Evolutionary conservation across 2,888 invertebrate genomes (phyloP).

Genomic region (Salpingus planirostris): DNA sequence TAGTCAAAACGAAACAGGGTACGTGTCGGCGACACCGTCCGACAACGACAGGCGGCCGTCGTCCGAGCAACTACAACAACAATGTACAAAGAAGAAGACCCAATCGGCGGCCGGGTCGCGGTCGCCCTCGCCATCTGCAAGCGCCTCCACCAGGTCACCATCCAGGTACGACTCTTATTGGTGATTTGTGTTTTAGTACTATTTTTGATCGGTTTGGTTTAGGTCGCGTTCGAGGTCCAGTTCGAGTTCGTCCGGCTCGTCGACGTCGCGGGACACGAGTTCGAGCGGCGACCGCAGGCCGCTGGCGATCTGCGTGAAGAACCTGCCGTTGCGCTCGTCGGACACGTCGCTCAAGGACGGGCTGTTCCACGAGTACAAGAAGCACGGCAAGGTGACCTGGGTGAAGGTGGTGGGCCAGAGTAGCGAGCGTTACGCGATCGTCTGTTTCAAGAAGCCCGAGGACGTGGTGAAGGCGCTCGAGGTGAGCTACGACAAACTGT

Average conservation of each 20-base stretch:
- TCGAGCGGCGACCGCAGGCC: slow-evolving; percentile 56
- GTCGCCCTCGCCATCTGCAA: slow-evolving; percentile 46
- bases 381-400: slow-evolving; percentile 94
- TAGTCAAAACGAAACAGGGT: slow-evolving; percentile 38
- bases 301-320: slow-evolving; percentile 83
- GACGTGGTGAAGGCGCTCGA: slow-evolving; percentile 94
- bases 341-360: slow-evolving; percentile 96
- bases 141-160: slow-evolving; percentile 48
- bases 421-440: slow-evolving; percentile 85
- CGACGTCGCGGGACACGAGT: slow-evolving; percentile 45
- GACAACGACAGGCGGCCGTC: slow-evolving; percentile 25
- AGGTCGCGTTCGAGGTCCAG: slow-evolving; percentile 46
- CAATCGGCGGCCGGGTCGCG: slow-evolving; percentile 45
- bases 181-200: background rate
- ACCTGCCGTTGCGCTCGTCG: slow-evolving; percentile 79
- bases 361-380: slow-evolving; percentile 97
- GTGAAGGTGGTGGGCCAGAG: slow-evolving; percentile 83
- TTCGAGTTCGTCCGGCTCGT: slow-evolving; percentile 52
- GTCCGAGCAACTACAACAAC: background rate
- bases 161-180: slow-evolving; percentile 33
- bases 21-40: slow-evolving; percentile 37
- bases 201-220: background rate
- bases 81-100: slow-evolving; percentile 33
- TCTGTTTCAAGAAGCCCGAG: slow-evolving; percentile 94
- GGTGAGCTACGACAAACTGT: slow-evolving; percentile 91